Base-by-base conservation (phyloP, 1,140 invertebrate species). In the Ceratina japonica region DNA sequence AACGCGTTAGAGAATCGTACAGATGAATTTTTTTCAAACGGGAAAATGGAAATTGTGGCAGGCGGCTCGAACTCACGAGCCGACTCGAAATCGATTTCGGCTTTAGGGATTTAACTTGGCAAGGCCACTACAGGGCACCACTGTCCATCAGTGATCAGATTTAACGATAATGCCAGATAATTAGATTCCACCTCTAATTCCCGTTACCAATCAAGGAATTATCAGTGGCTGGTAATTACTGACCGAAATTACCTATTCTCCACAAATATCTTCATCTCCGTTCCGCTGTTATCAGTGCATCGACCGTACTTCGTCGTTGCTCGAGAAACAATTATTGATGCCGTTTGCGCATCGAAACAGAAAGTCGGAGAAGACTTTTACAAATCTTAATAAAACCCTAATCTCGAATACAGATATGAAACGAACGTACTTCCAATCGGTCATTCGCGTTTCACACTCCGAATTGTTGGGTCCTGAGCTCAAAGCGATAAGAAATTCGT, bases 81-180 rank as follows among this genome's bases (percentile, higher is more conserved):
- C 56, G n/a, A n/a, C 20, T 22, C 44, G 63, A 76, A 44, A 87
- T 85, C 81, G 82, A 87, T 88, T 87, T 87, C 66, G 62, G 71
- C 81, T 83, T 78, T 62, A 58, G 22, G 71, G 72, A 78, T 78
- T 68, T 73, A 66, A 69, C 56, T 44, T 70, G 58, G 62, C 71
- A 78, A 75, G 78, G 22, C 24, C 59, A 49, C 52, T 63, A 62
- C 78, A 75, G 80, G 87, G 88, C 86, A 88, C 82, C 81, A 87
- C 88, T 89, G 88, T 86, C 83, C 87, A 79, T 90, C 87, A 87
- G 79, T 86, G 85, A 90, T 88, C 86, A 89, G 87, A 90, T 90
- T 89, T 88, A 89, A 89, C 86, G 89, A 91, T 90, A 91, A 90
- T 87, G 70, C 84, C 85, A 79, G 74, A 87, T 91, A 91, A 91